Conservation (phyloP, 2,888 invertebrate genomes). For the Seira ritae region DNA sequence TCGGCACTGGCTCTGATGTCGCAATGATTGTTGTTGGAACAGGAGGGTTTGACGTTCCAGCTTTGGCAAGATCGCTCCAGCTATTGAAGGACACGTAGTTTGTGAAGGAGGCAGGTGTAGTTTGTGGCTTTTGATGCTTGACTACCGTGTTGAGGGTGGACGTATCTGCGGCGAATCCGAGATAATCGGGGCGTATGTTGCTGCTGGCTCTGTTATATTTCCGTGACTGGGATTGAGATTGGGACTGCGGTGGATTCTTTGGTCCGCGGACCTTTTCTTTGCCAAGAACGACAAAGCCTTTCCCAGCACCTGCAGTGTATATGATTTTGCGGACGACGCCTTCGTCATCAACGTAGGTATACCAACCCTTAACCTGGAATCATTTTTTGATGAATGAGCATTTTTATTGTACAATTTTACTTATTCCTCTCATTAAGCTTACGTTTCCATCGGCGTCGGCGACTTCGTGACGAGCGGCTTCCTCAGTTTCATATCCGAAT, state of each 20-base stretch:
- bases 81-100: slow-evolving; percentile 36
- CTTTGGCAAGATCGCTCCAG: slow-evolving; percentile 50
- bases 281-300: slow-evolving; percentile 68
- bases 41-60: slow-evolving; percentile 53
- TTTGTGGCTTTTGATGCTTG: slow-evolving; percentile 41
- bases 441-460: slow-evolving; percentile 68
- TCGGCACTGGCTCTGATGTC: slow-evolving; percentile 28
- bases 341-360: slow-evolving; percentile 67
- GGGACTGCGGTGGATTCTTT: slow-evolving; percentile 25
- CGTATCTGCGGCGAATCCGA: slow-evolving; percentile 37
- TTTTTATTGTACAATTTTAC: slow-evolving; percentile 34
- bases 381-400: neutral
- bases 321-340: slow-evolving; percentile 58
- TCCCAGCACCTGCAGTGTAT: slow-evolving; percentile 69
- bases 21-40: slow-evolving; percentile 36
- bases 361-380: slow-evolving; percentile 56
- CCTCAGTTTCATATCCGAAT: slow-evolving; percentile 66
- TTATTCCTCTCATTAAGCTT: too few species aligned
- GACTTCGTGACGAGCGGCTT: slow-evolving; percentile 66
- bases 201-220: slow-evolving; percentile 8
- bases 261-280: slow-evolving; percentile 52
- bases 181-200: slow-evolving; percentile 19
- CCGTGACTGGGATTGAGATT: neutral
- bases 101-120: slow-evolving; percentile 29
- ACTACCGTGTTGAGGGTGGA: slow-evolving; percentile 39